Evolutionary conservation across 2,888 invertebrate genomes (phyloP).

Genomic region (Acanthopleura granulata): DNA sequence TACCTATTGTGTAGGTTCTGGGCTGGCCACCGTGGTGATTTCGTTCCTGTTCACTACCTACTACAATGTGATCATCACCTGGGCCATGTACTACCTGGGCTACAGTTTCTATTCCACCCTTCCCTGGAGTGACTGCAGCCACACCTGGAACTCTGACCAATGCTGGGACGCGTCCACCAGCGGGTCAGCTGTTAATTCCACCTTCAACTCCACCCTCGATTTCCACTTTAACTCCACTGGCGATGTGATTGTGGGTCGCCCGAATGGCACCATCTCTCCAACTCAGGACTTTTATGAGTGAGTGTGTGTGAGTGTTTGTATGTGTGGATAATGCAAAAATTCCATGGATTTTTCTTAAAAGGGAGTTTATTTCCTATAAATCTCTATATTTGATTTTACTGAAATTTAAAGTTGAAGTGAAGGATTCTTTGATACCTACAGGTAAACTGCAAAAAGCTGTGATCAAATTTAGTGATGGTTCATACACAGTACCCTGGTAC

Average conservation of each 20-base stretch:
- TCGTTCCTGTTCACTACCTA: conserved; percentile 96
- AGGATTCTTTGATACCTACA: too few species aligned
- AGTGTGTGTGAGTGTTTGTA: conserved; percentile 47
- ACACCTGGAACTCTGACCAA: conserved; percentile 85
- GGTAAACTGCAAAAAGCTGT: too few species aligned
- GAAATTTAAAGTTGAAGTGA: too few species aligned
- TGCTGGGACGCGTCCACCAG: conserved; percentile 78
- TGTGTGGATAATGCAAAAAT: background rate
- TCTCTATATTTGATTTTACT: too few species aligned
- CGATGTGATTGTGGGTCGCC: conserved; percentile 69
- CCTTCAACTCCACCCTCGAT: conserved; percentile 20
- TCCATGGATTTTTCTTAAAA: too few species aligned
- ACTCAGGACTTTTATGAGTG: conserved; percentile 95
- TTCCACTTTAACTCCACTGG: conserved; percentile 23
- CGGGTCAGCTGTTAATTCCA: conserved; percentile 7
- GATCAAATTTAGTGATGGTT: too few species aligned
- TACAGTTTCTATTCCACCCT: conserved; percentile 86
- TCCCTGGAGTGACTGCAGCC: conserved; percentile 90
- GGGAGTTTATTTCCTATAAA: too few species aligned
- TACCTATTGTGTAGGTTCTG: conserved; percentile 79
- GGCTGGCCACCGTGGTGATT: conserved; percentile 92
- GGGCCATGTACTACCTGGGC: conserved; percentile 93
- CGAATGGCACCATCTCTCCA: conserved; percentile 83
- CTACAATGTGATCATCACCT: conserved; percentile 95
- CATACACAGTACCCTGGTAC: too few species aligned